A percentile compares a stretch with the other conserved stretches of the same genome.
phyloP scores from a whole-genome alignment of 2,888 invertebrate species.

The Cephalotes varians region DNA sequence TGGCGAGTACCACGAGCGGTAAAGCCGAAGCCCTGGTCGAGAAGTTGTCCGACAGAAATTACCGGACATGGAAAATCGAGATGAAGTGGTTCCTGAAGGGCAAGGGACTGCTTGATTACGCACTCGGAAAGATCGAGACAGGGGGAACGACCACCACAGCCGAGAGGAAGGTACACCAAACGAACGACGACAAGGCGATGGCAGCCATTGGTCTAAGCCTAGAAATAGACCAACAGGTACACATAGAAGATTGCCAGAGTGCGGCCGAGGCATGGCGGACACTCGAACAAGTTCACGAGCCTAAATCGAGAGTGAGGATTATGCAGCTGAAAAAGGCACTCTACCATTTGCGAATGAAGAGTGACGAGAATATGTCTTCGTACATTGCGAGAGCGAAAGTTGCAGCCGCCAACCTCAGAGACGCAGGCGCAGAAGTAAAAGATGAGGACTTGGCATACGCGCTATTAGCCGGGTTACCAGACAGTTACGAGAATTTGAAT shows the following conservation, averaged over 20 bases:
- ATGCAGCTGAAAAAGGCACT: not conserved
- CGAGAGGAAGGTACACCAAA: not conserved
- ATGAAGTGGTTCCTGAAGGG: slow-evolving; percentile 7
- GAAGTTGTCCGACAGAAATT: slow-evolving; percentile 25
- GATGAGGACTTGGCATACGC: not conserved
- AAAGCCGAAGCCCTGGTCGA: not conserved
- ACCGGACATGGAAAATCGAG: slow-evolving; percentile 24
- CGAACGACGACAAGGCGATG: slow-evolving; percentile 9
- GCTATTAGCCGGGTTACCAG: not conserved
- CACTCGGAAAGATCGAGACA: not conserved
- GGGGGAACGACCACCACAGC: not conserved
- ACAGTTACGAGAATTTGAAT: not conserved
- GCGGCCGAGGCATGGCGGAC: not conserved
- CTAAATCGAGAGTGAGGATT: not conserved
- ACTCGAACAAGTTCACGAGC: not conserved
- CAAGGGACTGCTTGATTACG: slow-evolving; percentile 11
- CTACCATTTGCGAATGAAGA: not conserved
- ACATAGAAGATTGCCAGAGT: not conserved
- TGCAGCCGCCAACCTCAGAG: not conserved
- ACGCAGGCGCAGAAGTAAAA: not conserved
- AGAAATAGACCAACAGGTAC: not conserved
- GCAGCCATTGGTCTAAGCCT: slow-evolving; percentile 17
- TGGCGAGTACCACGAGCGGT: not conserved
- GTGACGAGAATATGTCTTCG: not conserved
- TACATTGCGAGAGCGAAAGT: not conserved